Evolutionary conservation across 2,113 vertebrate genomes (phyloP), one percentile per base, ranked within the genome.

Genomic region (Hymenochirus boettgeri): DNA sequence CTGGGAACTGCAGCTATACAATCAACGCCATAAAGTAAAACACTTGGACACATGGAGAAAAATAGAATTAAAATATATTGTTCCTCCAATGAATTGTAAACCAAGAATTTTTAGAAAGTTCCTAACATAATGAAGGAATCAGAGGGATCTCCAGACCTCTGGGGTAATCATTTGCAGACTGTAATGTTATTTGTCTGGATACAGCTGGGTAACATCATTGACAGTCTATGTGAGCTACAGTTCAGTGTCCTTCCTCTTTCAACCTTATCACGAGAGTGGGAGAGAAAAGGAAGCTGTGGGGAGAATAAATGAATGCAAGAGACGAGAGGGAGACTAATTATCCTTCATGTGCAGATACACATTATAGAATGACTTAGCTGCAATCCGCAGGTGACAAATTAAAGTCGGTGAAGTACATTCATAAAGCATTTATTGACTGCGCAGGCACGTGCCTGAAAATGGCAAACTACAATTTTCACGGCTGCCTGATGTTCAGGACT

Each of bases 151-250:
- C n/a, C 15, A 19, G 54, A 29, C 54, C 22, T 35, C 54, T 57
- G 54, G 5, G 33, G 31, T 21, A 35, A 35, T 35, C 18, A 57
- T 17, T 35, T 12, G 31, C 17, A 35, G n/a, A 35, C n/a, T 57
- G 31, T 15, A 8, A 54, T 54, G 19, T 9, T 2, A 31, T 57
- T 57, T 22, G 54, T 22, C n/a, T 35, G 29, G 54, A 21, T 29
- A 29, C 54, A 33, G 54, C 54, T 57, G 54, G 9, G 54, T 57
- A 21, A 57, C 19, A 57, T 57, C 54, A 57, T 19, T 22, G 19
- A 21, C 10, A 9, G 18, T 57, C 22, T 19, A 24, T 22, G 11
- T 29, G 4, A 29, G 11, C 48, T 22, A 24, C 13, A n/a, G 52
- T 27, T 18, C n/a, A 9, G 52, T 12, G 7, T 10, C 15, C 7